Base-by-base conservation (phyloP, 2,888 invertebrate genomes). In the Drosophila anomalata region DNA sequence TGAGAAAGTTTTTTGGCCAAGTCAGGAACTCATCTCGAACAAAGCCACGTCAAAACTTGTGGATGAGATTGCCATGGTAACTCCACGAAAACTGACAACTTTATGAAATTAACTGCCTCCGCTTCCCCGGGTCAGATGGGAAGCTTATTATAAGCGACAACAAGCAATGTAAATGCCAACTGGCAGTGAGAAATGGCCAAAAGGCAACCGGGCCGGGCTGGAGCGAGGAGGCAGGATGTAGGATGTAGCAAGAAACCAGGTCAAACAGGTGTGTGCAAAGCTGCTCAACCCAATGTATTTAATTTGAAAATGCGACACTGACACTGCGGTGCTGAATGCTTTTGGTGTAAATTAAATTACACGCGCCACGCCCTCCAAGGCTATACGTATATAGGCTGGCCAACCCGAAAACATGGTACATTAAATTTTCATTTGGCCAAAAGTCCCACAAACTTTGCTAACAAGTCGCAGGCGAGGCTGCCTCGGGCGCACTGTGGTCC, bases 291-390 rank as follows among this genome's bases (percentile, higher is more conserved):
- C 63, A 65, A 47, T 66, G 87, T 82, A 82, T 87, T 82, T 82
- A 85, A 82, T 82, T 87, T 87, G 75, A 73, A 82, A 82, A 77
- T 82, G 82, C 82, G 86, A 85, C 86, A 77, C 65, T 70, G 81
- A 81, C 81, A 87, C 87, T 82, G 87, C 87, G 82, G 68, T 82
- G 78, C 63, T 65, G 67, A 77, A 70, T 73, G 77, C 41, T 41
- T 41, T 69, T 59, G 66, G 78, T 87, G 79, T 81, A 85, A 82
- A 82, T 82, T 75, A 87, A 82, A 85, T 87, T 81, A 87, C 82
- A 81, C 65, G 63, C 75, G 79, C 78, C 70, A 62, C 73, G 44
- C 68, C 71, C 36, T 47, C 50, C 48, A 24, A 41, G 47, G 59
- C 26, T 36, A 12, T 33, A 31, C 1, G 26, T 14, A 41, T 2